Evolutionary conservation across 2,888 invertebrate species (phyloP).

Genomic region (Cantharis flavilabris): DNA sequence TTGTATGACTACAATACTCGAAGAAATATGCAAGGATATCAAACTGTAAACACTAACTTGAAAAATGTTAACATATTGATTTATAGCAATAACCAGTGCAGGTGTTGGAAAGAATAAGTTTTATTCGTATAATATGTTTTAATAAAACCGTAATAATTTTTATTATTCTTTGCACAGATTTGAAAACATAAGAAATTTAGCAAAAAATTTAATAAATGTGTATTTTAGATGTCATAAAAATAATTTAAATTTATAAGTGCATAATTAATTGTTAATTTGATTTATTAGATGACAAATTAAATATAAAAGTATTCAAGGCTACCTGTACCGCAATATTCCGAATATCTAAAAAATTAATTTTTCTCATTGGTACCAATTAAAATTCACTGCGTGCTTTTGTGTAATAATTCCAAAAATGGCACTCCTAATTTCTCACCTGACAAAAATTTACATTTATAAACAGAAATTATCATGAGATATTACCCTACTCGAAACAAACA

Average conservation of each 20-base stretch:
- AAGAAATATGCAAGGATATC: background rate
- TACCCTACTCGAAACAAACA: background rate
- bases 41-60: background rate
- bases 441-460: background rate
- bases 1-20: too few relatives aligned
- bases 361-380: background rate
- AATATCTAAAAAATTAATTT: background rate
- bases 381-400: conserved; percentile 6
- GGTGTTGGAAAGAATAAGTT: background rate
- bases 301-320: background rate
- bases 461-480: background rate
- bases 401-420: conserved; percentile 9
- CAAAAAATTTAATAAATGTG: background rate
- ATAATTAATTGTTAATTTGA: background rate
- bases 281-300: background rate
- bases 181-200: background rate
- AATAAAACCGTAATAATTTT: background rate
- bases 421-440: background rate
- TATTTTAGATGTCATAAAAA: background rate
- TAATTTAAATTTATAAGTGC: background rate
- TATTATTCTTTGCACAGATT: too few relatives aligned
- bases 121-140: background rate
- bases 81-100: background rate
- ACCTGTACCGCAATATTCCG: background rate
- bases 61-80: background rate